Percentiles rank a stretch among this genome's conserved stretches.
phyloP scores from a whole-genome alignment of 2,113 vertebrate species.

The Mobula hypostoma region DNA sequence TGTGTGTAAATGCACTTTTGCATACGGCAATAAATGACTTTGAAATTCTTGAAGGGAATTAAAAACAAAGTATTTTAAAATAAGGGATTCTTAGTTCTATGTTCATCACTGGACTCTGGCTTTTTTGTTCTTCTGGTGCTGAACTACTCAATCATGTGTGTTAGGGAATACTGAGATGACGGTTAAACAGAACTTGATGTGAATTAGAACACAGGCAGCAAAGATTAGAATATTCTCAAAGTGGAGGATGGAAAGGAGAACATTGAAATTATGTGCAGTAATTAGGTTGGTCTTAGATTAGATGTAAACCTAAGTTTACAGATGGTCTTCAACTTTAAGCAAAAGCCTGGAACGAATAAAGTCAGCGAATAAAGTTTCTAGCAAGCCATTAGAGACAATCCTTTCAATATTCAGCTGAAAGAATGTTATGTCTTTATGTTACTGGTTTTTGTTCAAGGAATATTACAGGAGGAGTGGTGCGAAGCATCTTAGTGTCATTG shows the following conservation, averaged over 20 bases:
- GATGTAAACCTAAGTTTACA: not conserved
- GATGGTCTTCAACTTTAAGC: not conserved
- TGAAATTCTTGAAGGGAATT: not conserved
- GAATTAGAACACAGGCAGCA: not conserved
- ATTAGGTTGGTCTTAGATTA: not conserved
- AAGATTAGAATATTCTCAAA: not conserved
- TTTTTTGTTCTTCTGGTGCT: no score
- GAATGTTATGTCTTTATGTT: not conserved
- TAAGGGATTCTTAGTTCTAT: no score
- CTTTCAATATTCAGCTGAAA: not conserved
- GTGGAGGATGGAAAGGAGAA: not conserved
- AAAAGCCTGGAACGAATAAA: not conserved
- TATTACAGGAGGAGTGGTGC: not conserved
- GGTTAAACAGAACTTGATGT: not conserved
- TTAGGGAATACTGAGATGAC: not conserved
- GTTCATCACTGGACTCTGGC: no score
- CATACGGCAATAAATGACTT: no score
- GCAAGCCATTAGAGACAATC: not conserved
- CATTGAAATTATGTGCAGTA: not conserved
- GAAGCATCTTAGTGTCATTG: not conserved
- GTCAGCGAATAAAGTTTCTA: not conserved
- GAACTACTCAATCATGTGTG: no score
- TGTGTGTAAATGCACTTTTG: no score
- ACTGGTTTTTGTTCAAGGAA: no score
- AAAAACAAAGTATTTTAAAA: not conserved